Evolutionary conservation across 2,113 vertebrate species (phyloP).

Genomic region (Ochotona princeps): DNA sequence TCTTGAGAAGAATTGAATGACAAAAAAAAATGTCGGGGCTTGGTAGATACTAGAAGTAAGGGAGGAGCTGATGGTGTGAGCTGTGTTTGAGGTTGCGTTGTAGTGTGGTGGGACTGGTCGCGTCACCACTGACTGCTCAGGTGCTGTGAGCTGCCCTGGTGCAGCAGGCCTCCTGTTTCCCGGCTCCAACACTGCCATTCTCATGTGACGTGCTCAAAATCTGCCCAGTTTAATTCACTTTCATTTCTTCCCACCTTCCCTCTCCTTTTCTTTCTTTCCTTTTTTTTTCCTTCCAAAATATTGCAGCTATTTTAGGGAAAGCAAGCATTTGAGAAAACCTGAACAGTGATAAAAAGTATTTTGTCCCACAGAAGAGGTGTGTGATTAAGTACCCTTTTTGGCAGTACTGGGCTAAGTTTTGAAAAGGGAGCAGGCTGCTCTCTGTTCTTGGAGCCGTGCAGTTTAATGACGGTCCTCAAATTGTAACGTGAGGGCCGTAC

Average conservation of each 20-base stretch:
- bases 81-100: not conserved
- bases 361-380: not conserved
- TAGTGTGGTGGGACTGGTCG: not conserved
- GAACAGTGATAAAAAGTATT: not conserved
- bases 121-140: not conserved
- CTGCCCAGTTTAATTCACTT: not conserved
- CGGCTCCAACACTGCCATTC: not conserved
- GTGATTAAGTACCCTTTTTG: not conserved
- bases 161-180: not conserved
- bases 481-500: not conserved
- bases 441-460: not conserved
- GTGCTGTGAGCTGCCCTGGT: accelerated
- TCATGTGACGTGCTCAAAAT: not conserved
- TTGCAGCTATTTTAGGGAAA: slow-evolving; percentile 23
- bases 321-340: not conserved
- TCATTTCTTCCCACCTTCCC: not conserved
- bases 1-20: slow-evolving; percentile 12
- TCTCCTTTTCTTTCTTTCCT: not conserved
- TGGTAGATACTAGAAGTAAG: not conserved
- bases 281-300: not conserved
- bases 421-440: not conserved
- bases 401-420: not conserved
- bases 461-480: not conserved
- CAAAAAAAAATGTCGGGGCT: slow-evolving; percentile 3
- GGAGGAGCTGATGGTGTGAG: not conserved